These are phyloP conservation scores for Crossocerus cetratus DNA, from an alignment of 2,888 invertebrate species.

Conservation along the genomic window DNA sequence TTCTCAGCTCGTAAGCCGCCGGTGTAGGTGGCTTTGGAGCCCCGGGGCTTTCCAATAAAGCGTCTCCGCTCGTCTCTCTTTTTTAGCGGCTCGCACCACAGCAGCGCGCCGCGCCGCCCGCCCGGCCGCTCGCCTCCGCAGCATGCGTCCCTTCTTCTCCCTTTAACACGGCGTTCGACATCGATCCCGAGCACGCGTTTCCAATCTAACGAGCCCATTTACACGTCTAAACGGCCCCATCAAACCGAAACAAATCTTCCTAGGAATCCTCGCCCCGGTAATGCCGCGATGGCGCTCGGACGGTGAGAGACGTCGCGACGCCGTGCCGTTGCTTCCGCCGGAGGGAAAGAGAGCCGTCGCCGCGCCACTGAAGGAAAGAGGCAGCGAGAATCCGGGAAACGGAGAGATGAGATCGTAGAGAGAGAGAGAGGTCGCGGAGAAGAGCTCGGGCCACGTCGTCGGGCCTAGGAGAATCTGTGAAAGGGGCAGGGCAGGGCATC, in stretches of 20 bases:
- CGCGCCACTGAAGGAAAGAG: not conserved
- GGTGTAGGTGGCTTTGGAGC: slow-evolving; percentile 23
- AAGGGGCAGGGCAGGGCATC: slow-evolving; percentile 45
- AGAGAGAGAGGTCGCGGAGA: no score
- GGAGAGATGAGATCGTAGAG: slow-evolving; percentile 8
- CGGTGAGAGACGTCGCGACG: no score
- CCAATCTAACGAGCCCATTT: slow-evolving; percentile 73
- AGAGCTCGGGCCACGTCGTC: slow-evolving; percentile 21
- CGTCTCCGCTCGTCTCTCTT: slow-evolving; percentile 23
- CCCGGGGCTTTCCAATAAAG: slow-evolving; percentile 36
- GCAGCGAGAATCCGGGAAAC: slow-evolving; percentile 6
- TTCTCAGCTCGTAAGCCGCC: not conserved
- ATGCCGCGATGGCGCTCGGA: slow-evolving; percentile 26
- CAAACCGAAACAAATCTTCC: slow-evolving; percentile 73
- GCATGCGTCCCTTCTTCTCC: not conserved
- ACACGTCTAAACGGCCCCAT: slow-evolving; percentile 73
- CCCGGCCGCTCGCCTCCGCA: not conserved
- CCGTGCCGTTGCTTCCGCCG: slow-evolving; percentile 15
- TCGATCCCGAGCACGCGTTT: slow-evolving; percentile 56
- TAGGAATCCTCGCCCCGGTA: slow-evolving; percentile 60
- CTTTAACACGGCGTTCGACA: slow-evolving; percentile 27
- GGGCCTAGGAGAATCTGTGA: slow-evolving; percentile 45
- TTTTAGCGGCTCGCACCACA: not conserved
- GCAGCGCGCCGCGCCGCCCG: not conserved
- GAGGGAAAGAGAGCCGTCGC: not conserved